Conservation (phyloP, 2,888 invertebrate genomes). For the Nemotelus pantherinus region DNA sequence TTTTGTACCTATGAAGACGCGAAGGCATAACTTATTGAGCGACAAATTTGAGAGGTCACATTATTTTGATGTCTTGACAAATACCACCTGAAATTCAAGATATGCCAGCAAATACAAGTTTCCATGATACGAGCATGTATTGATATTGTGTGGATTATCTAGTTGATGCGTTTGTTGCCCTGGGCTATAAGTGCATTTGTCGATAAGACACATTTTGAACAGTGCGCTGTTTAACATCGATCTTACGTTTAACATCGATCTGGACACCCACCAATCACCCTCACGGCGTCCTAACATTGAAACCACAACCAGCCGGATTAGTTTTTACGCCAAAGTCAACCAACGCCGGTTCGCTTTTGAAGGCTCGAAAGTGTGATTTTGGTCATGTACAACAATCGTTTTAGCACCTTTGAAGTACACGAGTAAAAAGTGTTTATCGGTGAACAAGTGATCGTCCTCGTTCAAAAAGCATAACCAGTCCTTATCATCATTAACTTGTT, state of each 20-base stretch:
- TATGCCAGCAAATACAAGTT: background rate
- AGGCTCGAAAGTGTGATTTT: conserved; percentile 25
- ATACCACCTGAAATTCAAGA: conserved; percentile 9
- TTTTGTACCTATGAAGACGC: background rate
- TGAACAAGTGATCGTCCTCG: conserved; percentile 26
- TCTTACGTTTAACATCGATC: background rate
- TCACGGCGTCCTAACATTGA: background rate
- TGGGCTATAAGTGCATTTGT: background rate
- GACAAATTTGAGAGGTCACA: conserved; percentile 9
- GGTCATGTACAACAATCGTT: background rate
- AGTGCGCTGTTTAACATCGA: background rate
- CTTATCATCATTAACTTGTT: background rate
- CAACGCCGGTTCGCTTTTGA: background rate
- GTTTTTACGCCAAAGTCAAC: conserved; percentile 9
- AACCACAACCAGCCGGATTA: background rate
- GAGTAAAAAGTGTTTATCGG: conserved; percentile 1
- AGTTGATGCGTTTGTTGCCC: conserved; percentile 34
- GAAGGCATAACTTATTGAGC: background rate
- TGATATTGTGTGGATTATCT: background rate
- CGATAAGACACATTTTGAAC: conserved; percentile 23
- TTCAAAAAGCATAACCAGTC: conserved; percentile 6
- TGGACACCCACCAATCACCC: background rate
- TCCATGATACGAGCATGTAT: background rate
- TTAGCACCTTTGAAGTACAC: conserved; percentile 2
- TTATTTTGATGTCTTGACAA: background rate